Percentiles rank a stretch among this genome's conserved stretches.
These are phyloP conservation scores for Bombus pascuorum DNA, from an alignment of 1,140 invertebrate species.

Conservation along the genomic window DNA sequence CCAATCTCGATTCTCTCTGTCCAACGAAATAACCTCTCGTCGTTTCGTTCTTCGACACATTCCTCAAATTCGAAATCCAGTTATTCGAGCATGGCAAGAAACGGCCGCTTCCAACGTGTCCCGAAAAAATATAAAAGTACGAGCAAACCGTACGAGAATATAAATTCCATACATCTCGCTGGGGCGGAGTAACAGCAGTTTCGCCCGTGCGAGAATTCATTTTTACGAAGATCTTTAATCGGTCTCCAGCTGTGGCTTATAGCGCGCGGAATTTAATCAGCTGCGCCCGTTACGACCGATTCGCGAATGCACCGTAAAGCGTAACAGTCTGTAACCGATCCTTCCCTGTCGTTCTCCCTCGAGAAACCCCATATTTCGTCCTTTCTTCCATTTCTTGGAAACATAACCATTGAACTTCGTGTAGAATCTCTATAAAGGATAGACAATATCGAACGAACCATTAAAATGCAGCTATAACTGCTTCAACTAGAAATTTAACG, in stretches of 20 bases:
- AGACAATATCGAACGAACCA: background rate
- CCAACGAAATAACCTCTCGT: too few species aligned
- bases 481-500: background rate
- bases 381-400: background rate
- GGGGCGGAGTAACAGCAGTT: background rate
- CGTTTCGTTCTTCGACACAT: too few species aligned
- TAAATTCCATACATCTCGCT: background rate
- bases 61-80: too few species aligned
- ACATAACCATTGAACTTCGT: background rate
- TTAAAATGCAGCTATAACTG: background rate
- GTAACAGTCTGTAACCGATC: background rate
- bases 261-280: conserved; percentile 58
- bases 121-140: background rate
- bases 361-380: background rate
- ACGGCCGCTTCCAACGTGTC: background rate
- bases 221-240: conserved; percentile 60
- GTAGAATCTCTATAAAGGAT: background rate
- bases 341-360: too few species aligned
- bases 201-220: conserved; percentile 13
- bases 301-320: background rate
- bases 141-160: background rate
- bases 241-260: conserved; percentile 53
- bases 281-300: conserved; percentile 30
- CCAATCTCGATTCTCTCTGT: background rate
- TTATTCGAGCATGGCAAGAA: too few species aligned